phyloP scores from a whole-genome alignment of 2,797 vertebrate genomes.

The Bucorvus abyssinicus region DNA sequence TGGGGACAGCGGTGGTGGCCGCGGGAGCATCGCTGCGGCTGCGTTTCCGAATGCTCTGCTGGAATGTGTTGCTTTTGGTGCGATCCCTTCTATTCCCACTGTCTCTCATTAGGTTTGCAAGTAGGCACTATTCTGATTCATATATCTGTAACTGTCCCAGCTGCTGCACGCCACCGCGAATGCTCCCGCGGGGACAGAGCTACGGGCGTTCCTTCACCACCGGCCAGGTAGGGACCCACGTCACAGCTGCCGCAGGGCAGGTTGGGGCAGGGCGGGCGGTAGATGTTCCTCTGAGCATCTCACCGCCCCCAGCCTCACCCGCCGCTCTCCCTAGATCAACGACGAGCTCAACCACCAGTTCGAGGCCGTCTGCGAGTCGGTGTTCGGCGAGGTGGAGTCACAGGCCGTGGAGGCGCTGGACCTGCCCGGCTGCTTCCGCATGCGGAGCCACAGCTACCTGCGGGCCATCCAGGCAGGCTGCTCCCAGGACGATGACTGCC shows the following conservation, averaged over 20 bases:
- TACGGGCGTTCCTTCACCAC: constrained; percentile 96
- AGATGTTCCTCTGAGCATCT: not conserved
- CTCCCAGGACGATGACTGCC: constrained; percentile 97
- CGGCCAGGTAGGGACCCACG: constrained; percentile 82
- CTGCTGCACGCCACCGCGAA: constrained; percentile 87
- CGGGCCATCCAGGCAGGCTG: constrained; percentile 98
- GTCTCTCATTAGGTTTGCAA: constrained; percentile 82
- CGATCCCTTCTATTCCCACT: constrained; percentile 51
- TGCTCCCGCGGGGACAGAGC: constrained; percentile 88
- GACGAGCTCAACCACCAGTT: constrained; percentile 94
- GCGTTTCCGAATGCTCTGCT: constrained; percentile 18
- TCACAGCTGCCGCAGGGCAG: fast-evolving
- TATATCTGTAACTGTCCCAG: constrained; percentile 87
- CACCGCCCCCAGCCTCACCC: not conserved
- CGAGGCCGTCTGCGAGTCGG: constrained; percentile 91
- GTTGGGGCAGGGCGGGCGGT: not conserved
- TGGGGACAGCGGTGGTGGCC: fast-evolving
- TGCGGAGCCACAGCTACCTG: constrained; percentile 98
- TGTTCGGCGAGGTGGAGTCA: constrained; percentile 95
- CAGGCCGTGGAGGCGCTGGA: constrained; percentile 97
- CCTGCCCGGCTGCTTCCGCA: constrained; percentile 96
- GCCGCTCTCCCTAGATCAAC: constrained; percentile 78
- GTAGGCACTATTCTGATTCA: constrained; percentile 87
- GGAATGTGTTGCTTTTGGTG: constrained; percentile 59
- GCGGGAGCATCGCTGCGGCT: not conserved